Conservation (phyloP, 2,888 invertebrate genomes). For the Melieria crassipennis region DNA sequence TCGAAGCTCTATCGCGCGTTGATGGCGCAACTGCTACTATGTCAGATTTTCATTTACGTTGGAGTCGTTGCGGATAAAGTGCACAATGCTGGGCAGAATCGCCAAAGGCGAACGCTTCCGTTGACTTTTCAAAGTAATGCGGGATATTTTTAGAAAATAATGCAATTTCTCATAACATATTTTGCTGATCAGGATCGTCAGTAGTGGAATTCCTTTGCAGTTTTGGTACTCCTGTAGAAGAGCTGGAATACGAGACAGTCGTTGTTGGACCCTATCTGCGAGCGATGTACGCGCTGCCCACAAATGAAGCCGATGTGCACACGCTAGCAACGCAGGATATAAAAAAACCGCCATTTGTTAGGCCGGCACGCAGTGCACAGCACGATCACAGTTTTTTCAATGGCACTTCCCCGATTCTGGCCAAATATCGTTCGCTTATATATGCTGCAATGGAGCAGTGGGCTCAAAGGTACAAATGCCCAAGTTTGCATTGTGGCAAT, state of each 20-base stretch:
- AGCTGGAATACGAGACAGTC: not conserved
- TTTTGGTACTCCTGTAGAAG: slow-evolving; percentile 9
- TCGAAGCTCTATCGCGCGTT: too few species aligned
- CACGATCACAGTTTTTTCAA: not conserved
- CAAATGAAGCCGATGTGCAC: not conserved
- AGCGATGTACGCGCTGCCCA: not conserved
- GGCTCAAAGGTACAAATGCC: not conserved
- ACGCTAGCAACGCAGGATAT: not conserved
- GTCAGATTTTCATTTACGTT: too few species aligned
- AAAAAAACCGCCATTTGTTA: not conserved
- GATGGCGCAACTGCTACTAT: too few species aligned
- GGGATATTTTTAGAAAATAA: not conserved
- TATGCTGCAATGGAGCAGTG: not conserved
- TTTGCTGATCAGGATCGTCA: not conserved
- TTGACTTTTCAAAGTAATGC: not conserved
- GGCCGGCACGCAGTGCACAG: not conserved
- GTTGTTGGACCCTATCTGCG: not conserved
- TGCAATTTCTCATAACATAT: not conserved
- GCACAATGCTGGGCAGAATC: not conserved
- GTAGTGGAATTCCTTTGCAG: slow-evolving; percentile 2
- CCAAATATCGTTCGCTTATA: slow-evolving; percentile 1
- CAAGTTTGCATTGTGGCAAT: not conserved
- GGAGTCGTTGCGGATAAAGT: not conserved
- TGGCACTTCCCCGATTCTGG: not conserved
- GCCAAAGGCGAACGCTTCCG: not conserved